Base-by-base conservation (phyloP, 2,797 vertebrate genomes). In the Periparus ater region DNA sequence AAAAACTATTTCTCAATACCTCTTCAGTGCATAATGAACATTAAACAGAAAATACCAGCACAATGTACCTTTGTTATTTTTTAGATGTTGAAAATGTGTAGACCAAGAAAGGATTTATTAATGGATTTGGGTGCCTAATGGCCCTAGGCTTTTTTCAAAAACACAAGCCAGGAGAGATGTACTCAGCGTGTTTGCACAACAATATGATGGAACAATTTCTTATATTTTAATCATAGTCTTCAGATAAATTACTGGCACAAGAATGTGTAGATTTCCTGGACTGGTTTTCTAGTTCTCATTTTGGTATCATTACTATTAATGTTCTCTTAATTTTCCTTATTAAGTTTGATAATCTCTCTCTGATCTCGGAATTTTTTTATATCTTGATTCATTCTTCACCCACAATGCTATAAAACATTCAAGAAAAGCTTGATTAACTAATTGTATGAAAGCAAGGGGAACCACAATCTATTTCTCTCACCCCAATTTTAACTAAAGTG, bases 31-130 rank as follows among this genome's bases (percentile, higher is more conserved):
- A 73, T 50, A 95, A 91, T 65, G 92, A 92, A 88, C 74, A 85
- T 94, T 81, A 95, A 93, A 87, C 92, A 96, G 89, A 92, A 96
- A 96, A 95, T 93, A 94, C 45, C 50, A 91, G 66, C 83, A 93
- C 58, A 92, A 72, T 61, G 48, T 34, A 54, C 47, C 45, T 94
- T 85, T 96, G 90, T 86, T 91, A 48, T 90, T 86, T 93, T 93
- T 86, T 6, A 84, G 44, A 93, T 92, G 95, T 84, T 79, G 82
- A 92, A 96, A 89, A 97, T 45, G 18, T 84, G 55, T 78, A 92
- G 76, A 88, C 45, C 22, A 81, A 92, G 70, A 70, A 84, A 73
- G 40, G 53, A 86, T 90, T 91, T 89, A 75, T 91, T 93, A 88
- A 44, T 27, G 51, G 36, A 75, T 72, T 82, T 86, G 40, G 11